Conservation (phyloP, 2,113 vertebrate genomes). For the Calonectris borealis region DNA sequence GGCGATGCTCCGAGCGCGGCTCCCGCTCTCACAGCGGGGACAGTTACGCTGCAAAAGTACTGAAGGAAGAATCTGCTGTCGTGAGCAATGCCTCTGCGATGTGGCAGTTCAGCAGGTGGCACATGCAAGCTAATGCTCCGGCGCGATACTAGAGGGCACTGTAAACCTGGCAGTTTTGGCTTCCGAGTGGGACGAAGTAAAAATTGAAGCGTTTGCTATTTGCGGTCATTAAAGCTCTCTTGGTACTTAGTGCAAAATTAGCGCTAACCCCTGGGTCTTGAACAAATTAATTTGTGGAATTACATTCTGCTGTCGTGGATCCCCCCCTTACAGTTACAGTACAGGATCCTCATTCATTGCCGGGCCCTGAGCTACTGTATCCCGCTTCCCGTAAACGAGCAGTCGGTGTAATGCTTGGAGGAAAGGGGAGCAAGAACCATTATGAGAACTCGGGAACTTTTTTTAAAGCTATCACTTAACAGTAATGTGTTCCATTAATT, state of each 20-base stretch:
- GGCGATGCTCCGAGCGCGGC: background rate
- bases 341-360: background rate
- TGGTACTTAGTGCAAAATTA: slow-evolving; percentile 6
- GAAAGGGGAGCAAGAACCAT: background rate
- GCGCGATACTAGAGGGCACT: slow-evolving; percentile 67
- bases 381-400: background rate
- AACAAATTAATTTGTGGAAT: slow-evolving; percentile 38
- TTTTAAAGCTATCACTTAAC: slow-evolving; percentile 24
- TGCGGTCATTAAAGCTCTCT: slow-evolving; percentile 30
- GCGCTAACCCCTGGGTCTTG: slow-evolving; percentile 7
- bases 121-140: background rate
- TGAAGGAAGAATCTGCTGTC: background rate
- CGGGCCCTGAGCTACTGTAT: background rate
- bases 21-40: background rate
- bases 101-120: slow-evolving; percentile 13
- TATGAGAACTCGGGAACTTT: background rate
- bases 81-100: background rate
- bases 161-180: slow-evolving; percentile 50
- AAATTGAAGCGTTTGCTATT: slow-evolving; percentile 12
- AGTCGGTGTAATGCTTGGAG: background rate
- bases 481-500: slow-evolving; percentile 36
- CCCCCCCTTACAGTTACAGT: background rate
- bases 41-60: background rate
- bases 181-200: background rate
- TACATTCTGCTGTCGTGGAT: background rate